These are phyloP conservation scores for Apostichopus japonicus DNA, from an alignment of 35 echinoderm and acorn worm genomes.

Conservation along the genomic window DNA sequence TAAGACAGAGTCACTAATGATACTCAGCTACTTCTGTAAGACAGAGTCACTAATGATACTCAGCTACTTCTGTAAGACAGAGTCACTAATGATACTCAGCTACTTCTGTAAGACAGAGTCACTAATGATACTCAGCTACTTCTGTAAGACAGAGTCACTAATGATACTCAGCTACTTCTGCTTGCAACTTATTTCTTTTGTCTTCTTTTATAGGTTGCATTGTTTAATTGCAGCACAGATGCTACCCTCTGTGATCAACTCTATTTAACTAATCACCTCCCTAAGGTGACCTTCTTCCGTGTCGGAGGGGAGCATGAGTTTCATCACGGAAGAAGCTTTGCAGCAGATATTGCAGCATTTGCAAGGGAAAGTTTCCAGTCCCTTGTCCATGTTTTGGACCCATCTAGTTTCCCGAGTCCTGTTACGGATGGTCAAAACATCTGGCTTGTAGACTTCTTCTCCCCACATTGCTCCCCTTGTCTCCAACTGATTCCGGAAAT, in stretches of 20 bases:
- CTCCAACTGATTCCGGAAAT: slow-evolving; percentile 85
- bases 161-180: too few species aligned
- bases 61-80: too few species aligned
- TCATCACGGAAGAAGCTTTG: slow-evolving; percentile 88
- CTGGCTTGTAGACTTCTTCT: slow-evolving; percentile 99
- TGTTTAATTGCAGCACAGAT: slow-evolving; percentile 81
- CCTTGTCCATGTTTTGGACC: slow-evolving; percentile 77
- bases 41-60: too few species aligned
- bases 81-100: too few species aligned
- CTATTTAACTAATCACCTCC: slow-evolving; percentile 63
- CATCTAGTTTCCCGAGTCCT: slow-evolving; percentile 76
- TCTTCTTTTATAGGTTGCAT: slow-evolving; percentile 65
- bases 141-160: too few species aligned
- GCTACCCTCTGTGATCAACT: slow-evolving; percentile 61
- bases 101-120: too few species aligned
- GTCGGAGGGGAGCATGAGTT: slow-evolving; percentile 83
- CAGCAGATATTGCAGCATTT: slow-evolving; percentile 95
- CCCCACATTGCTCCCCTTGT: slow-evolving; percentile 93
- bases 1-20: too few species aligned
- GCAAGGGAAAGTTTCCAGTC: slow-evolving; percentile 74
- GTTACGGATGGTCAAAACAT: slow-evolving; percentile 72
- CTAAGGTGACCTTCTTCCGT: slow-evolving; percentile 88
- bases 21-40: too few species aligned
- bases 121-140: too few species aligned
- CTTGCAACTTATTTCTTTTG: not conserved